Conservation (phyloP, 2,113 vertebrate species). For the Scophthalmus maximus region DNA sequence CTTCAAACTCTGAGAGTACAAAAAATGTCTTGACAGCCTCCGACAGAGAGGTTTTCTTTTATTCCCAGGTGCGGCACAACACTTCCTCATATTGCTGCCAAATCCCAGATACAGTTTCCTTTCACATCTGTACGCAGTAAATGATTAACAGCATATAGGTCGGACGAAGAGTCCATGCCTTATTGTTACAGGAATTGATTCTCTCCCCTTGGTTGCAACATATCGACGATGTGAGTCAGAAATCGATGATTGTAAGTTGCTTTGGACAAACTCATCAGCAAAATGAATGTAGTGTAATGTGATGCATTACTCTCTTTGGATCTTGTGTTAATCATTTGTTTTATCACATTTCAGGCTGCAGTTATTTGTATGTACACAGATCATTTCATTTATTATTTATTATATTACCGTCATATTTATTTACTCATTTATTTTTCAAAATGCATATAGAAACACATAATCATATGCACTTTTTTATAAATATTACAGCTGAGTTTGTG, state of each 20-base stretch:
- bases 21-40: not conserved
- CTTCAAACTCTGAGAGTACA: not conserved
- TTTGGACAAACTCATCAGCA: no score
- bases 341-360: no score
- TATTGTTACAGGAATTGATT: no score
- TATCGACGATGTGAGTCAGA: no score
- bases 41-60: not conserved
- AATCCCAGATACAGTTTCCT: not conserved
- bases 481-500: no score
- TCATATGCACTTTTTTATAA: no score
- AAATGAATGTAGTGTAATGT: no score
- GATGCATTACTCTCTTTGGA: not conserved
- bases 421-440: not conserved
- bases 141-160: conserved; percentile 47
- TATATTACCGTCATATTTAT: no score
- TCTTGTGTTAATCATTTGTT: not conserved
- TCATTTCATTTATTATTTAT: no score
- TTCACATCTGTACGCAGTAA: conserved; percentile 3
- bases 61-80: not conserved
- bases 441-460: not conserved
- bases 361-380: not conserved
- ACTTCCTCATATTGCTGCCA: conserved; percentile 28
- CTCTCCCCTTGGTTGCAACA: no score
- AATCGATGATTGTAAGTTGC: no score
- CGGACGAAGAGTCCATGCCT: no score